These are phyloP conservation scores for Beroe forskalii DNA, from an alignment of 37 sponge, comb jelly and placozoan species.

Conservation along the genomic window DNA sequence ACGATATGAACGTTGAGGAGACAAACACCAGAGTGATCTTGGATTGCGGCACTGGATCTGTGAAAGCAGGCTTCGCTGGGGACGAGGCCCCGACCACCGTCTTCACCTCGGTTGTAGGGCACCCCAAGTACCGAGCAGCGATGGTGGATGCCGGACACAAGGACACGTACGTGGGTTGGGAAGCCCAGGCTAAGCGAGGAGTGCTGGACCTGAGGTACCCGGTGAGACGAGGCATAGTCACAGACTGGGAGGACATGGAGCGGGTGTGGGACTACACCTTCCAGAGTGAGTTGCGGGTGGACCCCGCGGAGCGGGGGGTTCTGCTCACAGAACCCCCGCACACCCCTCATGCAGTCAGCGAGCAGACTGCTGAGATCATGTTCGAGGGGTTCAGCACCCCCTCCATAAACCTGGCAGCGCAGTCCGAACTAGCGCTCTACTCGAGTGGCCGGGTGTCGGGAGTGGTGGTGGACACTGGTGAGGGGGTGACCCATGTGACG, in stretches of 20 bases:
- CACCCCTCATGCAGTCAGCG: neutral
- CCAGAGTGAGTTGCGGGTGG: neutral
- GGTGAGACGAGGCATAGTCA: neutral
- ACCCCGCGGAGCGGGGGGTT: neutral
- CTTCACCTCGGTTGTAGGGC: conserved; percentile 12
- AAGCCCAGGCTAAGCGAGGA: conserved; percentile 1
- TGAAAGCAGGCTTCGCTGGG: conserved; percentile 26
- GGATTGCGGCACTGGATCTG: conserved; percentile 2
- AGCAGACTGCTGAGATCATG: conserved; percentile 7
- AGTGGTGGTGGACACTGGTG: conserved; percentile 24
- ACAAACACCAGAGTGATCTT: neutral
- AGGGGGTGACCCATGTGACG: conserved; percentile 20
- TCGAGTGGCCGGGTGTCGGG: neutral
- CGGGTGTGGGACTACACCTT: conserved; percentile 4
- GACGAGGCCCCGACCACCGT: conserved; percentile 7
- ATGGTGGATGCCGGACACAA: neutral
- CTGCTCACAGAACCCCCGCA: conserved; percentile 13
- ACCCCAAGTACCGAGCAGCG: neutral
- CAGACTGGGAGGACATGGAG: conserved; percentile 49
- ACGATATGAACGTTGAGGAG: too few species aligned
- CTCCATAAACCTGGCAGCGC: neutral
- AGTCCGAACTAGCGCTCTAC: conserved; percentile 27
- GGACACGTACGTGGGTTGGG: neutral
- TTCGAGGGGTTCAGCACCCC: neutral
- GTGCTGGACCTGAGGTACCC: neutral